These are phyloP conservation scores for Nipponia nippon DNA, from an alignment of 2,113 vertebrate genomes.

Conservation along the genomic window DNA sequence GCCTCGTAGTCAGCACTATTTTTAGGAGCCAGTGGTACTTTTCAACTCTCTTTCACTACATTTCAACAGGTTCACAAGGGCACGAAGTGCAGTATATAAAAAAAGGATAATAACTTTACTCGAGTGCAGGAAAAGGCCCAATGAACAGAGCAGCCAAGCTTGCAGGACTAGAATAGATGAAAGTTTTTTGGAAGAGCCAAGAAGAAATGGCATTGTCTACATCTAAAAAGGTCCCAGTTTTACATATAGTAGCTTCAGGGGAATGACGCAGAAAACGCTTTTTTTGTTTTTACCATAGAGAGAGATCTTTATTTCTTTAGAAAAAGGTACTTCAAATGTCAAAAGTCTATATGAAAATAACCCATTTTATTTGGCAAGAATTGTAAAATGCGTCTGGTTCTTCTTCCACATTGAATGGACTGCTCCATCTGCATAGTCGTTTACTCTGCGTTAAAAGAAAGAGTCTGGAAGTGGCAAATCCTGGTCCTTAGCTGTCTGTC, in stretches of 20 bases:
- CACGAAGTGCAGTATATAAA: conserved; percentile 96
- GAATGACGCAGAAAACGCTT: neutral
- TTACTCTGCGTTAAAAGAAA: neutral
- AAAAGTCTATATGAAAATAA: neutral
- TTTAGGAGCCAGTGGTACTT: conserved; percentile 88
- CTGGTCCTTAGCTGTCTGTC: neutral
- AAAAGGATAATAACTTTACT: conserved; percentile 88
- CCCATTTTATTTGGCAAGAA: neutral
- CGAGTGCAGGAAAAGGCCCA: conserved; percentile 78
- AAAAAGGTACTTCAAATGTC: neutral
- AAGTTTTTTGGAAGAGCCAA: conserved; percentile 66
- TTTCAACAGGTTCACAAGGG: conserved; percentile 94
- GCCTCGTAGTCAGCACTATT: conserved; percentile 82
- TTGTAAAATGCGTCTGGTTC: neutral
- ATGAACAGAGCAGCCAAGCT: conserved; percentile 81
- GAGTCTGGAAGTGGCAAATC: neutral
- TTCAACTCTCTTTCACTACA: conserved; percentile 86
- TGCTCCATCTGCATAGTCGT: neutral
- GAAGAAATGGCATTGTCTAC: conserved; percentile 69
- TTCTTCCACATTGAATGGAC: neutral
- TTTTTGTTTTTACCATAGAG: neutral
- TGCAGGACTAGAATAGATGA: conserved; percentile 78
- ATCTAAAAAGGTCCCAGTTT: conserved; percentile 45
- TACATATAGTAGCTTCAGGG: conserved; percentile 56
- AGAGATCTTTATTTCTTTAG: conserved; percentile 14